These are phyloP conservation scores for Elegia similella DNA, from an alignment of 2,888 invertebrate genomes.

Conservation along the genomic window DNA sequence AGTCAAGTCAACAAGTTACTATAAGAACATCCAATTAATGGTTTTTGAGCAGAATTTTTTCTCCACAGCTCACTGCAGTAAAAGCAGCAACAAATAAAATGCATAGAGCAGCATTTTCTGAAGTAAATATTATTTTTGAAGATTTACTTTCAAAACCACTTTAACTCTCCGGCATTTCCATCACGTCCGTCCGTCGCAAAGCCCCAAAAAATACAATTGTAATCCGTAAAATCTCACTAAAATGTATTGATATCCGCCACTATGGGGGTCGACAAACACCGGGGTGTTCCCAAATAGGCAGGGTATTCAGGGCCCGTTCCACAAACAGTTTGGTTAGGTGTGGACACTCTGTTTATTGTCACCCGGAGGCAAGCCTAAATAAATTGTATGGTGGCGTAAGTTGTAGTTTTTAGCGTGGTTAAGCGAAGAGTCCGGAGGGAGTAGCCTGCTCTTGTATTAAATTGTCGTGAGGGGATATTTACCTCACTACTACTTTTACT, in stretches of 20 bases:
- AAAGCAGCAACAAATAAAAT: no score
- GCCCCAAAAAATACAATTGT: not conserved
- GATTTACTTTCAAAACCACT: not conserved
- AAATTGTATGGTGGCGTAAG: slow-evolving; percentile 29
- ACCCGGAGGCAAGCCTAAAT: slow-evolving; percentile 51
- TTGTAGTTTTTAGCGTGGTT: slow-evolving; percentile 1
- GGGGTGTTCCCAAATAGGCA: not conserved
- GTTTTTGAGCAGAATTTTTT: no score
- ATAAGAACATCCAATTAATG: no score
- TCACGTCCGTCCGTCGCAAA: not conserved
- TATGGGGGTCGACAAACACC: not conserved
- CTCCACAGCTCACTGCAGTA: no score
- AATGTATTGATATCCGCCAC: slow-evolving; percentile 20
- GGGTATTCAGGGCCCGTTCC: slow-evolving; percentile 55
- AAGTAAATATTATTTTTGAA: no score
- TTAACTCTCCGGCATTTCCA: not conserved
- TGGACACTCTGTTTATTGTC: slow-evolving; percentile 61
- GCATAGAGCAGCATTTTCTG: no score
- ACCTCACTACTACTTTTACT: no score
- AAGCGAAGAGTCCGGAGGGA: not conserved
- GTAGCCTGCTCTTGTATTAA: no score
- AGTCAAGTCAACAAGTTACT: no score
- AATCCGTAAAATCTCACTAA: slow-evolving; percentile 12
- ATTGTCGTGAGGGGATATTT: no score
- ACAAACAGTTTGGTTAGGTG: slow-evolving; percentile 60